phyloP scores from a whole-genome alignment of 2,797 vertebrate species.

The Chiroxiphia lanceolata region DNA sequence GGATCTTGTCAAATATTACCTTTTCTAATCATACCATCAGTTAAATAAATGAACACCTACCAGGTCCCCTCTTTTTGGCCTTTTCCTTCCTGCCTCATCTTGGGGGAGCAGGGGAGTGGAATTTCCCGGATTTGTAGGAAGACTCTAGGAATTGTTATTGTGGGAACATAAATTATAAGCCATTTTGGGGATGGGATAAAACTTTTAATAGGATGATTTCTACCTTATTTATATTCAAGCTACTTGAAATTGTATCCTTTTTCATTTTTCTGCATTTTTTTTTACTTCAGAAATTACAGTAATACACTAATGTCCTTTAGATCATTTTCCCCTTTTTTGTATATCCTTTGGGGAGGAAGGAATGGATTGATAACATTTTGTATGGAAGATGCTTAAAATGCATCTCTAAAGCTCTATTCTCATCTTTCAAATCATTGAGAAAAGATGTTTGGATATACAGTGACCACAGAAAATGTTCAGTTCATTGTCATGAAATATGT shows the following conservation, averaged over 20 bases:
- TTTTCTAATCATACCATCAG: not conserved
- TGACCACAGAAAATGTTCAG: not conserved
- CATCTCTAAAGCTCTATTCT: not conserved
- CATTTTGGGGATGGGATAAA: constrained; percentile 5
- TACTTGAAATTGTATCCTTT: not conserved
- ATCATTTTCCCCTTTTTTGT: not conserved
- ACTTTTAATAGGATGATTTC: not conserved
- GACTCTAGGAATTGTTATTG: not conserved
- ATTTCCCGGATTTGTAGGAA: not conserved
- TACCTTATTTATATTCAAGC: not conserved
- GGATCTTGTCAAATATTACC: not conserved
- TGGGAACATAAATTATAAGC: not conserved
- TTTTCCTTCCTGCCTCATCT: not conserved
- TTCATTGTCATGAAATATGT: not conserved
- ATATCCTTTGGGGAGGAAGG: not conserved
- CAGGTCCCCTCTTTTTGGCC: not conserved
- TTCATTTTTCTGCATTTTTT: not conserved
- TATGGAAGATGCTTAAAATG: not conserved
- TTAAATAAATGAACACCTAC: not conserved
- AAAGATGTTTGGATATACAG: not conserved
- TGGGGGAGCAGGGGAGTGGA: not conserved
- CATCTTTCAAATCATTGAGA: not conserved
- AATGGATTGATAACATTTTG: not conserved
- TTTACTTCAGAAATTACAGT: not conserved
- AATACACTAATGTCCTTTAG: not conserved